Base-by-base conservation (phyloP, 2,797 vertebrate genomes). In the Crocidura indochinensis region DNA sequence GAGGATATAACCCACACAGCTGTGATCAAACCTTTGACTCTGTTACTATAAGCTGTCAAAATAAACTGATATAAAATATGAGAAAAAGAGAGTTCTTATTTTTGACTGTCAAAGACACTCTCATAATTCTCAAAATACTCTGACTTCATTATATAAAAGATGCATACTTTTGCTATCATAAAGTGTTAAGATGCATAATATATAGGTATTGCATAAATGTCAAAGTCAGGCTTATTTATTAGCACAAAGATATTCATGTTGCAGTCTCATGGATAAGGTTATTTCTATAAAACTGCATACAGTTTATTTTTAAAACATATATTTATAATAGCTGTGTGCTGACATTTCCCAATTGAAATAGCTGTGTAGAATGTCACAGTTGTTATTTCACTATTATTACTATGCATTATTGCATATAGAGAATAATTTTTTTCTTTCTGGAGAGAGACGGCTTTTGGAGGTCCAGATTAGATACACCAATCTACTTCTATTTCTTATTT, bases 21-120 rank as follows among this genome's bases (percentile, higher is more conserved):
- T 92, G 31, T 95, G 95, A 97, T 97, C 94, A 97, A 93, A 95
- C 53, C 95, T 97, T 97, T 97, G 96, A 96, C 95, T 96, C 65
- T 46, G 87, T 94, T 97, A 84, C 80, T 90, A 87, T 85, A 95
- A 38, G 87, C 91, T 98, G 95, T 97, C 96, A 97, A 96, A 97
- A 96, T 91, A 97, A 96, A 88, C 56, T 95, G 87, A 94, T 94
- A 68, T 74, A 67, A 72, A 94, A 92, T 15, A 19, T 87, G 69
- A 94, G 91, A 94, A 92, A 95, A 90, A 88, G 64, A 89, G 88
- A 90, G 10, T 10, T 90, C 90, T 92, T 94, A 96, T 90, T 92
- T 97, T 96, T 72, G 95, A 96, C 91, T 96, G 88, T 19, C 88
- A 92, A 27, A 64, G 65, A 51, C 26, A 94, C 71, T 96, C 51